Base-by-base conservation (phyloP, 2,888 invertebrate species). In the Zaprionus obscuricornis region DNA sequence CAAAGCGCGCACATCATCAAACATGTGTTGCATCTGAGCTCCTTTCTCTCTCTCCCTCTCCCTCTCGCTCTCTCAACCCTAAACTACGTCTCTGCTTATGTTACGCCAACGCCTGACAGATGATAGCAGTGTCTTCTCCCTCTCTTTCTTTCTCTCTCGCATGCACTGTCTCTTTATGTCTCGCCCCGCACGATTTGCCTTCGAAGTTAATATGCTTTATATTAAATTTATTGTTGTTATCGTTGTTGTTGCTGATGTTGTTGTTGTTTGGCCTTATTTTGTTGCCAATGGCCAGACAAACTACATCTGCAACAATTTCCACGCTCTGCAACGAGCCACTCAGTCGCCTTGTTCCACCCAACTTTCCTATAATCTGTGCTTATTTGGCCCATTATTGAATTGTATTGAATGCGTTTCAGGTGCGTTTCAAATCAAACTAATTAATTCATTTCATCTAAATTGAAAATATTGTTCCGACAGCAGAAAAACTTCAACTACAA, bases 191-290 rank as follows among this genome's bases (percentile, higher is more conserved):
- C n/a, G n/a, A n/a, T n/a, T n/a, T n/a, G n/a, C 75, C 77, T 77
- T 77, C 77, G 83, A 81, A 79, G 73, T 79, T 81, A 82, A 81
- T 81, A 75, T 73, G 69, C 68, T 81, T 81, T 83, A 81, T 81
- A 81, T 83, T 79, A 81, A 79, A 81, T 79, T 77, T 74, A 69
- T 69, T 64, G 56, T 57, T 11, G 37, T 50, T 65, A 50, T 40
- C 22, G 36, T 40, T 59, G 31, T 27, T 52, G 58, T 34, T 37
- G 34, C 27, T 47, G 33, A 17, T 31, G 51, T 37, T 60, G 47
- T 33, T 51, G 37, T 49, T 37, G 57, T 26, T 42, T 56, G 42
- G 51, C 43, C 40, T 18, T 20, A 27, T 39, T 17, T 14, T 55
- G 56, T 27, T 40, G 50, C 47, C 17, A 31, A 51, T 39, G 39